Percentiles rank a stretch among this genome's conserved stretches.
phyloP scores from a whole-genome alignment of 2,113 vertebrate genomes.

The Dinomys branickii region DNA sequence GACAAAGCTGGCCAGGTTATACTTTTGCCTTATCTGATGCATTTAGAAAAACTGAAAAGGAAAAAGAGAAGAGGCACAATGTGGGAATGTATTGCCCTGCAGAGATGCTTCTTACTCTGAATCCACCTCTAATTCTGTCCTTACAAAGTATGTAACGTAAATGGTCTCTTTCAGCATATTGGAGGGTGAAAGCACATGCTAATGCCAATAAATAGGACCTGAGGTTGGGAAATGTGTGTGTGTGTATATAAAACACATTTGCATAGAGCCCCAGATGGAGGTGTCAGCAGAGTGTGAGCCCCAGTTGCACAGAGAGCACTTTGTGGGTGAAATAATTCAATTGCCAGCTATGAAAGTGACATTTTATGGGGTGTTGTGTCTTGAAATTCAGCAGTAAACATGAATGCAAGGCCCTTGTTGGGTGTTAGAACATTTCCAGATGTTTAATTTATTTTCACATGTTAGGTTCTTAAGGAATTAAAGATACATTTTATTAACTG shows the following conservation, averaged over 20 bases:
- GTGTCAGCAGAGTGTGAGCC: not conserved
- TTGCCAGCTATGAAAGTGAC: constrained; percentile 30
- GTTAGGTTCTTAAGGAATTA: not conserved
- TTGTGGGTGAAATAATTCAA: constrained; percentile 41
- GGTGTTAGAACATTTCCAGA: not conserved
- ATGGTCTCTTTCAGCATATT: constrained; percentile 58
- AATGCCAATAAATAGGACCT: constrained; percentile 59
- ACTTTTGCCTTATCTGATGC: constrained; percentile 32
- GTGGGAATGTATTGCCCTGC: not conserved
- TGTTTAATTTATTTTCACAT: not conserved
- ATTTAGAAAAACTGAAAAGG: constrained; percentile 57
- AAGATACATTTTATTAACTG: constrained; percentile 28
- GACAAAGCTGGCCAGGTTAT: not conserved
- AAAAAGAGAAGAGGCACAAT: not conserved
- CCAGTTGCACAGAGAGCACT: not conserved
- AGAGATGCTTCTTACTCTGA: constrained; percentile 36
- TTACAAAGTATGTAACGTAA: constrained; percentile 39
- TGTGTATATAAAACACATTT: constrained; percentile 24
- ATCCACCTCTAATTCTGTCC: constrained; percentile 47
- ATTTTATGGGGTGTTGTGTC: not conserved
- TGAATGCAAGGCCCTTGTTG: not conserved
- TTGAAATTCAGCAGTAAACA: constrained; percentile 19
- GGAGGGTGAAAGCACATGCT: constrained; percentile 44
- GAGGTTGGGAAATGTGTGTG: constrained; percentile 43
- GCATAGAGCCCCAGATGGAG: not conserved